Conservation (phyloP, 2,888 invertebrate species). For the Melanotus villosus region DNA sequence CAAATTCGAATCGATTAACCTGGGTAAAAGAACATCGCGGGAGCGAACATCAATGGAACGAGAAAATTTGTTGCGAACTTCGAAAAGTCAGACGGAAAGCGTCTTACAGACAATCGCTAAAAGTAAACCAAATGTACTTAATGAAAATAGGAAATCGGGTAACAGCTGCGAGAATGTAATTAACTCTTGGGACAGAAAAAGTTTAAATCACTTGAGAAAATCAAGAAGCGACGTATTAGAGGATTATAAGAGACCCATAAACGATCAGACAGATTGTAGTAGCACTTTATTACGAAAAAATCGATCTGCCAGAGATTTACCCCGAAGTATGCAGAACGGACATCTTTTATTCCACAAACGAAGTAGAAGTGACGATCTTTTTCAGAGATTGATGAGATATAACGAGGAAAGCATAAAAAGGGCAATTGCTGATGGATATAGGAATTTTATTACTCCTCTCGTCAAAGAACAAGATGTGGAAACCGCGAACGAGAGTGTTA, state of each 20-base stretch:
- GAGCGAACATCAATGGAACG: constrained; percentile 11
- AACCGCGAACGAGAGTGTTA: constrained; percentile 16
- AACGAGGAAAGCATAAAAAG: constrained; percentile 59
- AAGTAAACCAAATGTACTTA: constrained; percentile 13
- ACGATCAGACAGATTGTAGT: constrained; percentile 19
- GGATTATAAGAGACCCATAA: constrained; percentile 8
- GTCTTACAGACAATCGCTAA: constrained; percentile 2
- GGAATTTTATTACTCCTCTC: constrained; percentile 56
- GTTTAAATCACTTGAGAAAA: constrained; percentile 49
- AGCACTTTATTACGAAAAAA: constrained; percentile 30
- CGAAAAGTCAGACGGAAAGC: constrained; percentile 24
- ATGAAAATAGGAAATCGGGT: constrained; percentile 24
- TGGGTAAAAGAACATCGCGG: neutral
- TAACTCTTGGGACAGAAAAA: constrained; percentile 6
- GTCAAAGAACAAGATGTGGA: neutral
- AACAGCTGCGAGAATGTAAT: constrained; percentile 26
- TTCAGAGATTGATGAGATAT: constrained; percentile 59
- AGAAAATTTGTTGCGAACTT: constrained; percentile 7
- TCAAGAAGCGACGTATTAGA: constrained; percentile 54
- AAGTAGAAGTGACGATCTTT: constrained; percentile 60
- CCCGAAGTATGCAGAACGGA: constrained; percentile 24
- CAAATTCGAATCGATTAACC: constrained; percentile 29
- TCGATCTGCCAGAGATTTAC: constrained; percentile 35
- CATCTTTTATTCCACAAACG: constrained; percentile 52
- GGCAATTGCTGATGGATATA: constrained; percentile 61